A percentile compares a stretch with the other conserved stretches of the same genome.
Conservation (phyloP, 1,140 invertebrate genomes). For the Halesus radiatus region DNA sequence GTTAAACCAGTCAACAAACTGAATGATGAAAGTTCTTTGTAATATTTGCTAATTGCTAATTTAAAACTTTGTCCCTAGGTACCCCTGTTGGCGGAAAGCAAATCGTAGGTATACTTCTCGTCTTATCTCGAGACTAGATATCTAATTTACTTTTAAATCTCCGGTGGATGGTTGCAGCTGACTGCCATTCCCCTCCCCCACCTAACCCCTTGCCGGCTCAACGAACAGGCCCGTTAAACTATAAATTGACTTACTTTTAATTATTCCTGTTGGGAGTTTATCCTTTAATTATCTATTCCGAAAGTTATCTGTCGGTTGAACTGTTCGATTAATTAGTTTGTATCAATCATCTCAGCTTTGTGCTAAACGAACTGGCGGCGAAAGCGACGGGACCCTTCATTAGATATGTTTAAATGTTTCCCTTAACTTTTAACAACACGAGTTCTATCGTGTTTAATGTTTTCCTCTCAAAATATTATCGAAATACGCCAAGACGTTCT, state of each 20-base stretch:
- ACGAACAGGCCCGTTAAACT: slow-evolving; percentile 9
- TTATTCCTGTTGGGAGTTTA: slow-evolving; percentile 26
- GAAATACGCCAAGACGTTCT: no score
- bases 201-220: not conserved
- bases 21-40: slow-evolving; percentile 1
- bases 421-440: no score
- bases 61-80: not conserved
- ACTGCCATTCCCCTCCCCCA: slow-evolving; percentile 21
- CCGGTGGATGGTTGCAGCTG: slow-evolving; percentile 40
- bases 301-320: slow-evolving; percentile 12
- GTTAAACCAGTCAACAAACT: slow-evolving; percentile 12
- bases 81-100: not conserved
- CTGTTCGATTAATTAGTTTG: slow-evolving; percentile 11
- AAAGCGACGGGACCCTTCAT: no score
- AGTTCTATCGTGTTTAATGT: no score
- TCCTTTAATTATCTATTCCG: not conserved
- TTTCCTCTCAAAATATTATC: no score
- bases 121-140: not conserved
- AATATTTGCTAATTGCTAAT: slow-evolving; percentile 29
- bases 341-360: no score
- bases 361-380: no score
- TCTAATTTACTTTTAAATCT: slow-evolving; percentile 55
- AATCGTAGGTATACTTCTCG: not conserved
- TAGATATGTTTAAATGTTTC: no score
- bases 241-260: slow-evolving; percentile 37